Base-by-base conservation (phyloP, 2,888 invertebrate species). In the Leptopterna dolabrata region DNA sequence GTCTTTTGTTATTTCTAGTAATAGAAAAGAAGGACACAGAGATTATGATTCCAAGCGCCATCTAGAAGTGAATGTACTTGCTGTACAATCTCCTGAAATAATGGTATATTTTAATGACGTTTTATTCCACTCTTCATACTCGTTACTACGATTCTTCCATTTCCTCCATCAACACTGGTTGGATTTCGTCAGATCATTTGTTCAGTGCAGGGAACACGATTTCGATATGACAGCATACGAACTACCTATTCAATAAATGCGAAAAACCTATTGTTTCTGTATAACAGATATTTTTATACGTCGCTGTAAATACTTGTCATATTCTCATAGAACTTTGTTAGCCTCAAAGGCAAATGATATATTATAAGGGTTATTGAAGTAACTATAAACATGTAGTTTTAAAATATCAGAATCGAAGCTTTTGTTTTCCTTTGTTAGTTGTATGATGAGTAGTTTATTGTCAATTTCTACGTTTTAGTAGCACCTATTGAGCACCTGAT, bases 281-380 rank as follows among this genome's bases (percentile, higher is more conserved):
- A 13, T 27, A 45, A 45, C 78, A 78, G 45, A 78, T 78, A 78
- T 78, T 78, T 78, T 78, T 78, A 78, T 78, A 78, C 45, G 27
- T 24, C 63, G 78, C 45, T 78, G 78, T 78, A 78, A 45, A 78
- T 78, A 78, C 9, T 76, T 24, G 41, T 41, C 63, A 19, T 63
- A 24, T 63, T 63, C 41, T 45, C 47, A 43, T 45, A 7, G 36
- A 73, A 73, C 27, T 19, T 78, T 78, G 24, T 78, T 78, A 78
- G 78, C 78, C 78, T 78, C 78, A 78, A 78, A 78, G 78, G 78
- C 78, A 78, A 78, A 27, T 30, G 29, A 16, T 41, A 78, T 19
- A 41, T 63, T 63, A n/a, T 63, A 63, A 11, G 24, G 24, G 63
- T 63, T 63, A 63, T 63, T 55, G n/a, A 45, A 45, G 51, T 51